These are phyloP conservation scores for Azorinus chamasolen DNA, from an alignment of 2,888 invertebrate genomes.

Conservation along the genomic window DNA sequence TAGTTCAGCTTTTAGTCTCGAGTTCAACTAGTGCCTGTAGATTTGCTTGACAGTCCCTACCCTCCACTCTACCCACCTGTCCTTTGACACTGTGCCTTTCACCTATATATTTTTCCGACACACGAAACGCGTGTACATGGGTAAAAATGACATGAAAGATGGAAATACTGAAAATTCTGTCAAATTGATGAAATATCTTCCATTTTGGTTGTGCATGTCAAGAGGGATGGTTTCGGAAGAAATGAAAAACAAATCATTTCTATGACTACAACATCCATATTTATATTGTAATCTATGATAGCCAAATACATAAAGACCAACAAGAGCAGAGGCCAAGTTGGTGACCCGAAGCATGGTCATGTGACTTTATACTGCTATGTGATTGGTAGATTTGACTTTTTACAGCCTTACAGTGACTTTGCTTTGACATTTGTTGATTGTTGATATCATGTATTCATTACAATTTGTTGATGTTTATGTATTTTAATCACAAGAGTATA, in stretches of 20 bases:
- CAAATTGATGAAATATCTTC: too few species aligned
- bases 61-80: too few species aligned
- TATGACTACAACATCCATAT: too few species aligned
- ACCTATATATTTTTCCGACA: conserved; percentile 42
- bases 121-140: conserved; percentile 75
- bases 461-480: conserved; percentile 53
- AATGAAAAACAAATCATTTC: too few species aligned
- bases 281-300: too few species aligned
- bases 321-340: conserved; percentile 62
- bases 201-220: too few species aligned
- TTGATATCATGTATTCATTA: conserved; percentile 48
- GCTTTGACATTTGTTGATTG: conserved; percentile 57
- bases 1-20: too few species aligned
- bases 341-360: conserved; percentile 68
- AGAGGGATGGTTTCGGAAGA: too few species aligned
- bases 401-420: conserved; percentile 41
- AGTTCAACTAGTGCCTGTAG: too few species aligned
- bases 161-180: too few species aligned
- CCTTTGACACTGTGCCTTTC: conserved; percentile 16
- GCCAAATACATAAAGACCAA: too few species aligned
- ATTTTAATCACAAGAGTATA: conserved; percentile 51
- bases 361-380: conserved; percentile 55
- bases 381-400: conserved; percentile 45
- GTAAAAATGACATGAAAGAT: background rate
- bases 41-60: too few species aligned